Evolutionary conservation across 1,140 invertebrate species (phyloP), one percentile per base, ranked within the genome.

Genomic region (Cardiocondyla obscurior): DNA sequence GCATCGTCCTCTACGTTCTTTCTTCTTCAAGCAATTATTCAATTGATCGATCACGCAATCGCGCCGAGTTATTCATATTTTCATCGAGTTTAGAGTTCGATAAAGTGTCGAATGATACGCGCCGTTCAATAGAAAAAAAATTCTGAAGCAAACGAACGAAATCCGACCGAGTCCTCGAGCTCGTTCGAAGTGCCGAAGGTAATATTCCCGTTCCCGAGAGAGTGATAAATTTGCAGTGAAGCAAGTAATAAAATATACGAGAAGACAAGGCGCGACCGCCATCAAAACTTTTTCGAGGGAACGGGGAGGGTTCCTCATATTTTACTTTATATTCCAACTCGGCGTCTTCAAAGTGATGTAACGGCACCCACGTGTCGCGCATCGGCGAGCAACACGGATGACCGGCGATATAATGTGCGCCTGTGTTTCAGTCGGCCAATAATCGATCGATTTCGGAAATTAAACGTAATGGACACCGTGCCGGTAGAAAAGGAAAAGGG

Each of bases 361-460:
- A 74, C 30, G 30, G n/a, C 22, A 62, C 1, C 28, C 12, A 65
- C 69, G 55, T 58, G 65, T 72, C 33, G 74, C 16, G 58, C 81
- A 65, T 73, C 39, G 30, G n/a, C 25, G 76, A 69, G 33, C 74
- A 67, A 79, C 16, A 67, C 49, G 62, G 28, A 25, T 28, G 39
- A 1, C 28, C 28, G 33, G 19, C 55, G 44, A 73, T 82, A 82
- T 82, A 82, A 85, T 74, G 55, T 19, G 57, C 64, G 10, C 51
- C 58, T n/a, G 53, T 64, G 64, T 81, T 73, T 62, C 57, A 36
- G 53, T 33, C 39, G 44, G 14, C 67, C 84, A 44, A 84, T 86
- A 85, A 81, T 76, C 82, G 82, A 86, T 86, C 82, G 73, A 81
- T 86, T 84, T 85, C 42, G 84, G 67, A 79, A 85, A 85, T 85